A percentile compares a stretch with the other conserved stretches of the same genome.
phyloP scores from a whole-genome alignment of 2,113 vertebrate genomes.

The Helogale parvula region DNA sequence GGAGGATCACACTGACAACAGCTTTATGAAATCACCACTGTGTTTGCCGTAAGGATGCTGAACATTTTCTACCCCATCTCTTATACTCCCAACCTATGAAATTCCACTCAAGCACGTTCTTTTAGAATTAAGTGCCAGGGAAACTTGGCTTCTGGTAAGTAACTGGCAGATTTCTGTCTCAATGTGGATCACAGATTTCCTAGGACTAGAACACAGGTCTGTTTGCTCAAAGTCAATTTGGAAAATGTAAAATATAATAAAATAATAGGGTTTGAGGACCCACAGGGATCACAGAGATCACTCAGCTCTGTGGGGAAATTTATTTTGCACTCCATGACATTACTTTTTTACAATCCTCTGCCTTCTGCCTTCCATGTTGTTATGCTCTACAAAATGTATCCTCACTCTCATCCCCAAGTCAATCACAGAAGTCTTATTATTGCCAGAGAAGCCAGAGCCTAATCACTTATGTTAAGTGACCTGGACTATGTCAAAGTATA shows the following conservation, averaged over 20 bases:
- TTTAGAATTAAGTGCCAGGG: neutral
- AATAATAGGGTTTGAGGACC: neutral
- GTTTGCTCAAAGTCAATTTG: neutral
- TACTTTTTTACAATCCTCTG: neutral
- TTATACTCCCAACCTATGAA: neutral
- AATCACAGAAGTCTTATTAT: neutral
- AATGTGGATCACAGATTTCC: too few relatives aligned
- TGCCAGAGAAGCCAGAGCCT: neutral
- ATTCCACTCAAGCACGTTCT: neutral
- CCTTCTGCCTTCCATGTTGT: neutral
- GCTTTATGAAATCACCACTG: neutral
- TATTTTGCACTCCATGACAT: neutral
- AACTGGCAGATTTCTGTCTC: neutral
- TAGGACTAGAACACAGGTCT: neutral
- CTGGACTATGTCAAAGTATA: neutral
- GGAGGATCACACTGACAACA: neutral
- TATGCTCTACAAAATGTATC: neutral
- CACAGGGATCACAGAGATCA: neutral
- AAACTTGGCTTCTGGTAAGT: neutral
- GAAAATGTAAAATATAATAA: neutral
- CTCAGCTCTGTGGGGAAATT: neutral
- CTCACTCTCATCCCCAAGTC: neutral
- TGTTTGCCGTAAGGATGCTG: neutral
- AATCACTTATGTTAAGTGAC: neutral
- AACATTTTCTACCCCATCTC: neutral